Evolutionary conservation across 2,888 invertebrate species (phyloP), one percentile per base, ranked within the genome.

Genomic region (Orchestes rusci): DNA sequence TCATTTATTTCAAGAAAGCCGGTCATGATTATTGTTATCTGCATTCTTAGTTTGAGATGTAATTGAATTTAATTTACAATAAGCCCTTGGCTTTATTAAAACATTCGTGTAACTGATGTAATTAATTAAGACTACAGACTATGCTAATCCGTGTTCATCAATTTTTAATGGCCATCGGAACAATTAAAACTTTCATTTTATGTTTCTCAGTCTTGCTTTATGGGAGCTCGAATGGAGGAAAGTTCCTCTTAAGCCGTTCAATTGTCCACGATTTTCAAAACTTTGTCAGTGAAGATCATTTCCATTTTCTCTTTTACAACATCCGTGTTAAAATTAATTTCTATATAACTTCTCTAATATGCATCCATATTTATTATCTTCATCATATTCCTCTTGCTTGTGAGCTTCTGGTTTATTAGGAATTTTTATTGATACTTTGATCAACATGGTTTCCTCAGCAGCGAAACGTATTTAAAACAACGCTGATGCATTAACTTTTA

Each of bases 161-260:
- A 61, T 61, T 61, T 59, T 61, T 59, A 58, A 60, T 60, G 57
- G 56, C 54, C 55, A 59, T 56, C 46, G 56, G 53, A 53, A 59
- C 60, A 61, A 61, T 61, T 59, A 59, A 61, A 61, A 60, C 59
- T 61, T 59, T 54, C 53, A 53, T 56, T 57, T 56, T 53, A 54
- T 48, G 52, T 56, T 45, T 30, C 45, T 28, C 29, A 41, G 49
- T 53, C 52, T 58, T 56, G 53, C 53, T 57, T 57, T 53, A 56
- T 55, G 51, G 51, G 52, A 49, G 50, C 45, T 54, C 46, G 53
- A 55, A 56, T 57, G 54, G 55, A 43, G 56, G 51, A 53, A 58
- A 57, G 53, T 58, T 57, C 38, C 43, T 54, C 54, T 48, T 57
- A 59, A 59, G 56, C 56, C 56, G 55, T 57, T 57, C 58, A 58